Percentiles rank a stretch among this genome's conserved stretches.
phyloP scores from a whole-genome alignment of 1,140 invertebrate species.

The Drosophila seguyi region DNA sequence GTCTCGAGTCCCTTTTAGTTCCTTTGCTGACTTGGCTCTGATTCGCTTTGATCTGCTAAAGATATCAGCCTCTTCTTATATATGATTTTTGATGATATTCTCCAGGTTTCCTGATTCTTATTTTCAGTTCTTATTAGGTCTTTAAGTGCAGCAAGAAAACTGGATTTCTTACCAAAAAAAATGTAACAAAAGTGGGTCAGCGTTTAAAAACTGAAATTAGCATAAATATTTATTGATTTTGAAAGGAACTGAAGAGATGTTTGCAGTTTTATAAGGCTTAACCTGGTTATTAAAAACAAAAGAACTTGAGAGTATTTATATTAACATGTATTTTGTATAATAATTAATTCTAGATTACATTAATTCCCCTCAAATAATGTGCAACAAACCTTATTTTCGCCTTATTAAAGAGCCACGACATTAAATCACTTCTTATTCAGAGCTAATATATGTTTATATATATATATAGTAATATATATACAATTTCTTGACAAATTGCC shows the following conservation, averaged over 20 bases:
- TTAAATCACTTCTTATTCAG: neutral
- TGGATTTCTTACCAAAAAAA: neutral
- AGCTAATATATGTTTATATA: too few relatives aligned
- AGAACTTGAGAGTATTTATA: neutral
- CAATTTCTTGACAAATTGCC: conserved; percentile 44
- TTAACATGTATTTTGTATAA: neutral
- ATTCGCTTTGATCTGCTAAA: conserved; percentile 22
- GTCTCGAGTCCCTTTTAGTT: too few relatives aligned
- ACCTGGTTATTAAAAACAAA: neutral
- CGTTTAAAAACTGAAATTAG: conserved; percentile 1
- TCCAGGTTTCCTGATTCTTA: neutral
- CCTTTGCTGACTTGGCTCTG: conserved; percentile 9
- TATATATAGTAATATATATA: neutral
- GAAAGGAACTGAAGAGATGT: neutral
- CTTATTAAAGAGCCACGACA: neutral
- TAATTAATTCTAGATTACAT: neutral
- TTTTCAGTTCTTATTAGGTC: conserved; percentile 2
- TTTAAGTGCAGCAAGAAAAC: conserved; percentile 2
- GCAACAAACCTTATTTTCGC: neutral
- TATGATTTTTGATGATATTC: conserved; percentile 25
- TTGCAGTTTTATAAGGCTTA: neutral
- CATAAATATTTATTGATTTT: neutral
- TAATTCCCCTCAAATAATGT: neutral
- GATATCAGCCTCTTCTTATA: conserved; percentile 24
- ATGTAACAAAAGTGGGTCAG: conserved; percentile 58